phyloP scores from a whole-genome alignment of 2,888 invertebrate genomes.

The Eremobia ochroleuca region DNA sequence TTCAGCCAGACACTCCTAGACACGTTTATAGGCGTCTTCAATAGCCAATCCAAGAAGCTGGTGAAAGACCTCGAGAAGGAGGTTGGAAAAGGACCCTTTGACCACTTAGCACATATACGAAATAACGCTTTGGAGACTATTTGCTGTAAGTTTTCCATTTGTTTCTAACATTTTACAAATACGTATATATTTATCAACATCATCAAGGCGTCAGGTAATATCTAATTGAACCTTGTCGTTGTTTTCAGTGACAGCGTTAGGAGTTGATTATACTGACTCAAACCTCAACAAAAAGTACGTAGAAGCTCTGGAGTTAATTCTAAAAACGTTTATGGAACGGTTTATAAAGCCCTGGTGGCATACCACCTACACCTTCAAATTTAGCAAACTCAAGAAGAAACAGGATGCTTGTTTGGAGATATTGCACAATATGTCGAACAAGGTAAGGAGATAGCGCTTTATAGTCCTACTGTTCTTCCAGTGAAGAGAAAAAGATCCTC shows the following conservation, averaged over 20 bases:
- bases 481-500: neutral
- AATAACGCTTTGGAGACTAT: slow-evolving; percentile 82
- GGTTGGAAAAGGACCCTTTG: slow-evolving; percentile 77
- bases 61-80: slow-evolving; percentile 71
- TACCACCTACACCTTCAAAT: slow-evolving; percentile 74
- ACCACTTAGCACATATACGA: slow-evolving; percentile 79
- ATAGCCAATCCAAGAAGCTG: slow-evolving; percentile 76
- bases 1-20: slow-evolving; percentile 78
- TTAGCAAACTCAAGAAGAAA: slow-evolving; percentile 77
- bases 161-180: neutral
- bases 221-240: neutral
- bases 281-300: slow-evolving; percentile 79
- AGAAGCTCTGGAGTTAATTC: slow-evolving; percentile 76
- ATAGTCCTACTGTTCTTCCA: neutral
- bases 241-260: slow-evolving; percentile 81
- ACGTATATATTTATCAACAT: neutral
- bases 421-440: slow-evolving; percentile 80
- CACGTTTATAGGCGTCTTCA: slow-evolving; percentile 77
- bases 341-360: slow-evolving; percentile 81
- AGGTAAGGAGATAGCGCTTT: slow-evolving; percentile 67
- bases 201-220: neutral
- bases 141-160: slow-evolving; percentile 76
- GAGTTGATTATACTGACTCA: slow-evolving; percentile 79
- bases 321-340: slow-evolving; percentile 78
- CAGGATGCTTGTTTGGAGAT: slow-evolving; percentile 79